Evolutionary conservation across 1,140 invertebrate species (phyloP).

Genomic region (Thrips palmi): DNA sequence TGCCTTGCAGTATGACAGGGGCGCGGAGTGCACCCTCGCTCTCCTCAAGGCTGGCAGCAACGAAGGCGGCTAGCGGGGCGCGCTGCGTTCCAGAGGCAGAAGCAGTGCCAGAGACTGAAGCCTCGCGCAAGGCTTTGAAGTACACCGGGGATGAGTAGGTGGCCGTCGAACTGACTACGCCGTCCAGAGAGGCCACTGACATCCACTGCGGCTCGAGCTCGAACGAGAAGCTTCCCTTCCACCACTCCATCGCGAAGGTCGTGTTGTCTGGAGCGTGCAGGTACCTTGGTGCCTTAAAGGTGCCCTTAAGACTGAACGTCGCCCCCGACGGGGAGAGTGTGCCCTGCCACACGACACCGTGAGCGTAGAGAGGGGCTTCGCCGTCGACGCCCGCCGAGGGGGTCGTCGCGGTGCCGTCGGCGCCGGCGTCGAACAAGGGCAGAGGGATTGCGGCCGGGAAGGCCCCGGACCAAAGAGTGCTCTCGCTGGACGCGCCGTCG

Average conservation of each 20-base stretch:
- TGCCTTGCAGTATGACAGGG: slow-evolving; percentile 8
- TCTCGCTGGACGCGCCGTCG: not conserved
- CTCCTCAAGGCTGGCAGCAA: slow-evolving; percentile 5
- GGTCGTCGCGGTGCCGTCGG: too few species aligned
- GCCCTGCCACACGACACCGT: slow-evolving; percentile 12
- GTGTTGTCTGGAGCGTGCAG: slow-evolving; percentile 9
- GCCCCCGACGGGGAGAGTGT: slow-evolving; percentile 13
- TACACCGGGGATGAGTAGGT: too few species aligned
- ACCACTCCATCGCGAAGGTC: slow-evolving; percentile 8
- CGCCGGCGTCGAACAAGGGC: slow-evolving; percentile 11
- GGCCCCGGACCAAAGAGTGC: slow-evolving; percentile 11
- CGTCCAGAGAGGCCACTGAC: too few species aligned
- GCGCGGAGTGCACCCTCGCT: not conserved
- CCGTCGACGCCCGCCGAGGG: not conserved
- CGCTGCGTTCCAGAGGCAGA: too few species aligned
- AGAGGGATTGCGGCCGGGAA: slow-evolving; percentile 9
- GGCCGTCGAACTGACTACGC: too few species aligned
- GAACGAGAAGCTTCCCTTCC: slow-evolving; percentile 10
- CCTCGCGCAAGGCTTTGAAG: too few species aligned
- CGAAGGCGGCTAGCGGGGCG: too few species aligned
- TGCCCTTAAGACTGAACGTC: too few species aligned
- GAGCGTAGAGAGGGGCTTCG: slow-evolving; percentile 7
- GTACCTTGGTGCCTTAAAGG: too few species aligned
- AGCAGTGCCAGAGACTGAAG: too few species aligned
- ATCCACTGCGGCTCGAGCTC: slow-evolving; percentile 6